These are phyloP conservation scores for Hirundo rustica DNA, from an alignment of 2,797 vertebrate genomes.

Conservation along the genomic window DNA sequence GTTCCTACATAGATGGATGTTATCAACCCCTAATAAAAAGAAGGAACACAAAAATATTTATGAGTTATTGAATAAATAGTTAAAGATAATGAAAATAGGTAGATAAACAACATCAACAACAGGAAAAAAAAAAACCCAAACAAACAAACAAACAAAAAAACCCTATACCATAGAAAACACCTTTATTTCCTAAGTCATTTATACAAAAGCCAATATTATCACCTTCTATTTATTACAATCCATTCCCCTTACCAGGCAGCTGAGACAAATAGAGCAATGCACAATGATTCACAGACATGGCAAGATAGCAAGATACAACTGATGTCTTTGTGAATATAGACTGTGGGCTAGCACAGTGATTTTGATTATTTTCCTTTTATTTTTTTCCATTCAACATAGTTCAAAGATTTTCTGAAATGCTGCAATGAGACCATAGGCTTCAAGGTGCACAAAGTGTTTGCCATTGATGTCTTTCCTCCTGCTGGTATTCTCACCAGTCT, in stretches of 20 bases:
- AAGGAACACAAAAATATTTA: background rate
- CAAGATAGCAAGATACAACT: background rate
- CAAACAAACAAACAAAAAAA: background rate
- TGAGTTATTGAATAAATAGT: background rate
- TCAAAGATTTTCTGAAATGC: constrained; percentile 35
- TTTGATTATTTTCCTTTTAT: constrained; percentile 34
- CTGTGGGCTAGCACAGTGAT: background rate
- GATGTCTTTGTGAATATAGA: background rate
- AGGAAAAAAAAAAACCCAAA: background rate
- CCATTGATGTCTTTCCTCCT: background rate
- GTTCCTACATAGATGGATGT: background rate
- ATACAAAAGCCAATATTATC: background rate
- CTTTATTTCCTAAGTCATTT: background rate
- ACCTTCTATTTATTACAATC: background rate
- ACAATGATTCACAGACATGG: background rate
- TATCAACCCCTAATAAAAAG: background rate
- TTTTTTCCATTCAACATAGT: background rate
- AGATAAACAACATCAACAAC: background rate
- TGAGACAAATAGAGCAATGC: background rate
- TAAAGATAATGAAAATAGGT: background rate
- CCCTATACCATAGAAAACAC: background rate
- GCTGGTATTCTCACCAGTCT: background rate
- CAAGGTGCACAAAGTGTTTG: background rate
- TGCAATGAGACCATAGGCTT: background rate
- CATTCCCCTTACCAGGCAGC: background rate